Conservation (phyloP, 2,888 invertebrate species). For the Anaspis maculata region DNA sequence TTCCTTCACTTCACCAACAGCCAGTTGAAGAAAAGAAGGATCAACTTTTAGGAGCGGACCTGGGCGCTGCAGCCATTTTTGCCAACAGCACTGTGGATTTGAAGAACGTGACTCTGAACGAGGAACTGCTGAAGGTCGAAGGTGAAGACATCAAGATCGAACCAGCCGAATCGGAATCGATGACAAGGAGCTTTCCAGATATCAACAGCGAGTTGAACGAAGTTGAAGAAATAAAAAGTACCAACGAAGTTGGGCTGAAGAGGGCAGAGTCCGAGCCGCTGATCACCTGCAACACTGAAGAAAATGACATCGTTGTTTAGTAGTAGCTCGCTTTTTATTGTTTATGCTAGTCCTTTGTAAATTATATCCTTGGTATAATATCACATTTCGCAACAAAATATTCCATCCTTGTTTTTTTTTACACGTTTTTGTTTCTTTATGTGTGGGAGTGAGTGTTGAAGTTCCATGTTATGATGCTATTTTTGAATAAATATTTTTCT, state of each 20-base stretch:
- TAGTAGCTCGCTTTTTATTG: not conserved
- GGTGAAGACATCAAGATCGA: conserved; percentile 38
- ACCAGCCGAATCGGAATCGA: conserved; percentile 39
- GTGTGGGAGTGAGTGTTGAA: conserved; percentile 2
- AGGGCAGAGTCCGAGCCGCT: conserved; percentile 60
- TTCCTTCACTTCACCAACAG: too few relatives aligned
- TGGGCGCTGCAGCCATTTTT: conserved; percentile 70
- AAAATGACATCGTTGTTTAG: conserved; percentile 11
- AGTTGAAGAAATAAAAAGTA: conserved; percentile 25
- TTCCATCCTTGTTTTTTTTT: conserved; percentile 2
- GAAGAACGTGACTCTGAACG: conserved; percentile 74
- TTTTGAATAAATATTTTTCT: conserved; percentile 6
- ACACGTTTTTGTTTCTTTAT: not conserved
- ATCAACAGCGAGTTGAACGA: conserved; percentile 44
- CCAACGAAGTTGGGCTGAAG: conserved; percentile 40
- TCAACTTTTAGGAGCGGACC: conserved; percentile 36
- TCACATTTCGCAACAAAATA: not conserved
- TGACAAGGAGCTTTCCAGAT: conserved; percentile 55
- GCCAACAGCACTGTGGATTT: conserved; percentile 81
- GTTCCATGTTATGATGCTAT: too few relatives aligned
- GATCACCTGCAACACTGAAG: conserved; percentile 45
- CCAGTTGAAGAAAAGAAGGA: conserved; percentile 11
- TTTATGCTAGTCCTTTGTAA: conserved; percentile 6
- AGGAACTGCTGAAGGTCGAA: conserved; percentile 51
- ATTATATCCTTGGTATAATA: not conserved